Evolutionary conservation across 2,113 vertebrate genomes (phyloP), one percentile per base, ranked within the genome.

Genomic region (Caretta caretta): DNA sequence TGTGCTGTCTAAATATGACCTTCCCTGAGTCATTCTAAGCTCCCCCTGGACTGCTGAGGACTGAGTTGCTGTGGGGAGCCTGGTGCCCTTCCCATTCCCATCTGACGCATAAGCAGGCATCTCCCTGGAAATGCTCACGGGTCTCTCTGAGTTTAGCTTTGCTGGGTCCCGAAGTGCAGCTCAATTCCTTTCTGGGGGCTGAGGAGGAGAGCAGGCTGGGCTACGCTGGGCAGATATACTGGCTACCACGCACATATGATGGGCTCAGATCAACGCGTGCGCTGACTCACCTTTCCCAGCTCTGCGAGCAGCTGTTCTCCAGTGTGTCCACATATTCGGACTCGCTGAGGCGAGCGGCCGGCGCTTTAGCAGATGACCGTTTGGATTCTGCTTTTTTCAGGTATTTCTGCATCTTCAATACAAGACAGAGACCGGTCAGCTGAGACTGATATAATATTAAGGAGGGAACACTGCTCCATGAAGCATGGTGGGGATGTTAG

Each of bases 211-310:
- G 17, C 31, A 19, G 27, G 50, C 27, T 19, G 5, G 12, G 14
- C 49, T 31, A 16, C 31, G 1, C 80, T 42, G 29, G 27, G 31
- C 27, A 50, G 80, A 46, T 9, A 53, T 3, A 29, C 49, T 4
- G 49, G 17, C 31, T 49, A 35, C 49, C 72, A 13, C 5, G 5
- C 10, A 35, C 72, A 5, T 13, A 25, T 42, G 11, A 25, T 24
- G 72, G 65, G 17, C 19, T 38, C n/a, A 19, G 17, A 38, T 17
- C 65, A 22, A n/a, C 38, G 72, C 38, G 3, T 13, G 22, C 24
- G 1, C 72, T 20, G 38, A 97, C 97, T 98, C 95, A 98, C 97
- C 93, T 91, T 57, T 98, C 79, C 97, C 97, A 98, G 57, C 90
- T 87, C 91, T 97, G 97, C n/a, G 96, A 94, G 87, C 97, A 98